Evolutionary conservation across 2,888 invertebrate genomes (phyloP), one percentile per base, ranked within the genome.

Genomic region (Polydesmus complanatus): DNA sequence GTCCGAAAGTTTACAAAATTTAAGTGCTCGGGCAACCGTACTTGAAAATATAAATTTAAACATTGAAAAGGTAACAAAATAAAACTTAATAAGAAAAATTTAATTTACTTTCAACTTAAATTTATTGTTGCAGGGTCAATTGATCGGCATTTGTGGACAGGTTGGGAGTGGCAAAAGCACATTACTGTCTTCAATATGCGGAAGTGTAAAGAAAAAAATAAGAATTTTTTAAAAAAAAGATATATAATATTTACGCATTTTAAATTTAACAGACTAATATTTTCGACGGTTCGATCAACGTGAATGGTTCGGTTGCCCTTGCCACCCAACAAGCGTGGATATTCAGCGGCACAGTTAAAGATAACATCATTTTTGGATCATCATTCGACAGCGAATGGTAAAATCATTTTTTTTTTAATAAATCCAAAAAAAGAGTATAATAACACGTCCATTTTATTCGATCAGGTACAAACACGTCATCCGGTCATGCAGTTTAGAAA

Each of bases 111-210:
- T 48, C 18, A 8, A 23, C 49, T 3, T 22, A 26, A 48, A 26
- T 27, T 65, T 54, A 62, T 65, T 54, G 14, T 52, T 58, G 37
- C 62, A 77, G 72, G 78, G 78, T 19, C 73, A 74, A 64, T 68
- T 81, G 48, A 69, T 81, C 61, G 81, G 80, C n/a, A 73, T 81
- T 56, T 79, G 79, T 67, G 81, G 81, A 0, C 70, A 73, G 19
- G 78, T 80, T 2, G 81, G 80, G 50, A 76, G 78, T 65, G 81
- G 81, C 47, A 81, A 81, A 68, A 76, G 78, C 18, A 79, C 80
- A 3, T 70, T 81, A 3, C 68, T 81, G 14, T 71, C 77, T 48
- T 77, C 79, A 2, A 71, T 78, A 25, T 69, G 80, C 5, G 81
- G 81, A 26, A 79, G 79, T 64, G 71, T 81, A 58, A 61, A 48